Evolutionary conservation across 2,797 vertebrate genomes (phyloP).

Genomic region (Balearica regulorum): DNA sequence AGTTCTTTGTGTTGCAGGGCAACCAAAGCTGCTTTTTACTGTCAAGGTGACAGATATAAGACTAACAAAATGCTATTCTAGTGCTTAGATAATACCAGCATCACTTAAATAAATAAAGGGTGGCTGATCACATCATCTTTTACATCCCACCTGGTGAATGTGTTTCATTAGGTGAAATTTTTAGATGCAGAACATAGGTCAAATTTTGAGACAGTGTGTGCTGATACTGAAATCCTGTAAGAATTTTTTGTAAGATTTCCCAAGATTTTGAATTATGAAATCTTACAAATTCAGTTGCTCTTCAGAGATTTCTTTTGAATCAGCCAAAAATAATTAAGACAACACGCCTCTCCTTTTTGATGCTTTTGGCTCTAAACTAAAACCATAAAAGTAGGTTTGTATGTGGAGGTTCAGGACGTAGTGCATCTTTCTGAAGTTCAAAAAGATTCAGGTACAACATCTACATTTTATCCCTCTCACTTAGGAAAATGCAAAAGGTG

Average conservation of each 20-base stretch:
- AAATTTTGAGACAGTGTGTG: background rate
- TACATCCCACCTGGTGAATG: background rate
- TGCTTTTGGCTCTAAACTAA: background rate
- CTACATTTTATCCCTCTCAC: background rate
- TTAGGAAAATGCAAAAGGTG: background rate
- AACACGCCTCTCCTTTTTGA: background rate
- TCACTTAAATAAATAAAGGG: background rate
- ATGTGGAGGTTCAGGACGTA: background rate
- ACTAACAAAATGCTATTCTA: background rate
- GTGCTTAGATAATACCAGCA: background rate
- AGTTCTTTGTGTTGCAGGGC: background rate
- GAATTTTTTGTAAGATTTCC: background rate
- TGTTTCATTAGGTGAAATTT: background rate
- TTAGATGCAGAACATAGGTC: background rate
- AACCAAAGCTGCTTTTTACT: background rate
- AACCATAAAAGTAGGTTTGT: background rate
- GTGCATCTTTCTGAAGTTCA: background rate
- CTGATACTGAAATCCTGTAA: background rate
- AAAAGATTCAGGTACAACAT: background rate
- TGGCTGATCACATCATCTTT: background rate
- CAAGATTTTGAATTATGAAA: background rate
- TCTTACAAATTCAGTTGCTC: background rate
- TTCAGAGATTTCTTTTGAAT: background rate
- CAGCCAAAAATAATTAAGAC: background rate
- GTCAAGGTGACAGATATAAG: background rate